These are phyloP conservation scores for Proctacanthus coquilletti DNA, from an alignment of 1,140 invertebrate species.

Conservation along the genomic window DNA sequence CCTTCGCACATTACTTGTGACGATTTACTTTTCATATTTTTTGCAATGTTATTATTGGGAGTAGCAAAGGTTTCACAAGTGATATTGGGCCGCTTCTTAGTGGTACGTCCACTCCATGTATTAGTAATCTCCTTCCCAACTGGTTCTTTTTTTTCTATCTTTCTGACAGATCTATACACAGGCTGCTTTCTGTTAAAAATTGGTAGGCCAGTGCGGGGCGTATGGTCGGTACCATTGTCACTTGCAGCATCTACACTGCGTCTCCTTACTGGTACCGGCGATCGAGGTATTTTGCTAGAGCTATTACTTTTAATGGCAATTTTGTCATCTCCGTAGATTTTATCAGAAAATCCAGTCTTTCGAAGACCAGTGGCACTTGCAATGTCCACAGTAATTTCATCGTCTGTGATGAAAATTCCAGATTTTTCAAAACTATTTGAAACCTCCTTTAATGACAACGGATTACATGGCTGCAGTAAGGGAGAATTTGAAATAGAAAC, in stretches of 20 bases:
- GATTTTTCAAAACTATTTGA: conserved; percentile 15
- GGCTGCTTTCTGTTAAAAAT: conserved; percentile 17
- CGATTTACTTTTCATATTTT: conserved; percentile 42
- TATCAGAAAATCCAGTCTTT: conserved; percentile 43
- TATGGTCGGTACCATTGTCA: conserved; percentile 18
- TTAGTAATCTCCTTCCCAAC: conserved; percentile 36
- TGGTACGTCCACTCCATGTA: conserved; percentile 50
- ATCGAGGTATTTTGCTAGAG: conserved; percentile 27
- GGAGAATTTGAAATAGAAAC: no score
- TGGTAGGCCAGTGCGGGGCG: conserved; percentile 12
- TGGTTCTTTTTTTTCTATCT: conserved; percentile 28
- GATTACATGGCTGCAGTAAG: no score
- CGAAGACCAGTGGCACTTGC: conserved; percentile 47
- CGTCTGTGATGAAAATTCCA: conserved; percentile 31
- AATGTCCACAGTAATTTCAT: conserved; percentile 44
- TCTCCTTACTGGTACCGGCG: conserved; percentile 25
- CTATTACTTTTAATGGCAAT: conserved; percentile 15
- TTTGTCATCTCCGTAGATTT: conserved; percentile 36
- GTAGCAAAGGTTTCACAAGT: conserved; percentile 50
- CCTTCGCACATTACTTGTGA: conserved; percentile 44
- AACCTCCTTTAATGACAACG: neutral
- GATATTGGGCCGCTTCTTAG: conserved; percentile 40
- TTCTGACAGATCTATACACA: conserved; percentile 24
- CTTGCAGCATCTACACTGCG: conserved; percentile 17
- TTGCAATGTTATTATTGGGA: no score